Base-by-base conservation (phyloP, 2,888 invertebrate species). In the Aphidoletes aphidimyza region DNA sequence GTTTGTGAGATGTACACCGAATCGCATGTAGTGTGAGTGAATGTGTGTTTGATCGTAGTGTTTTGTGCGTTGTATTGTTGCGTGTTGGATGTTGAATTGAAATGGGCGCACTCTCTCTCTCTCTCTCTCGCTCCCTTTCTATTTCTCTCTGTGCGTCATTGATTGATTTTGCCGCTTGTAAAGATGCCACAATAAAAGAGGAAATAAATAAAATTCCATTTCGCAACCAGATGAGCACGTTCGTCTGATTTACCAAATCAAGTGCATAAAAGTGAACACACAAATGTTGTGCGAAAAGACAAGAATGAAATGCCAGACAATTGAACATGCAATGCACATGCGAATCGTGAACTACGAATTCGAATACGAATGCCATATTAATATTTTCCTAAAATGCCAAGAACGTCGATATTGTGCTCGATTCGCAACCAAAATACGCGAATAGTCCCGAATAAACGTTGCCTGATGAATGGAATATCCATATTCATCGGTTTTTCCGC, bases 131-230 rank as follows among this genome's bases (percentile, higher is more conserved):
- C 69, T 69, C 34, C 17, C 2, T n/a, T n/a, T n/a, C 69, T 69
- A 6, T 19, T 81, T 81, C 81, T 81, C 3, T 5, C 26, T 81
- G 37, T 36, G n/a, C 37, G 37, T 81, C 81, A 81, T 81, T 81
- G 81, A 81, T 81, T 81, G 81, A 81, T 81, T 81, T 81, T 81
- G 37, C 81, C 81, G 81, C n/a, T 81, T 81, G 54, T 54, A 54
- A 54, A 69, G 69, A 69, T 69, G 37, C 81, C 30, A 81, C 81
- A 81, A 81, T 37, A 37, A 81, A 81, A 81, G 30, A 37, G 81
- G 81, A 81, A 37, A 81, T 81, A 81, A 81, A 81, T 78, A 78
- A 78, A 54, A 78, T 78, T 37, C 69, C 81, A 81, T 34, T 78
- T 78, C 36, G 78, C 34, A 36, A 81, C 37, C 81, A 81, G 2